phyloP scores from a whole-genome alignment of 2,797 vertebrate genomes.

The Garrulus glandarius region DNA sequence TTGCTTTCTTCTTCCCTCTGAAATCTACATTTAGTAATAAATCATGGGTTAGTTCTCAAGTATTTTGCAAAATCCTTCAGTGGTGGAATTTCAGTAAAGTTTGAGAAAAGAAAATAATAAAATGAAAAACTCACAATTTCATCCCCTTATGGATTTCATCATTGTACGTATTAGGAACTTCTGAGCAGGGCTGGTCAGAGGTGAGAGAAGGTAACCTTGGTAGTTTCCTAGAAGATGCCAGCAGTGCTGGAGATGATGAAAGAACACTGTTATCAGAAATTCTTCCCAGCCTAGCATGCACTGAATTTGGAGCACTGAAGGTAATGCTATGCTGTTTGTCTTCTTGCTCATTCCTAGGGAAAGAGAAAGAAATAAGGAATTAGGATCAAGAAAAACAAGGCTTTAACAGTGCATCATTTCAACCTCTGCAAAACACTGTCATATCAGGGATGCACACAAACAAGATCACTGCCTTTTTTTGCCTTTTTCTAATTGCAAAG shows the following conservation, averaged over 20 bases:
- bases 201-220: conserved; percentile 74
- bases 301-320: background rate
- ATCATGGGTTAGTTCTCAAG: background rate
- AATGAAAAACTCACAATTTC: conserved; percentile 77
- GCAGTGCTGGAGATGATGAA: conserved; percentile 40
- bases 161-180: conserved; percentile 63
- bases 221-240: conserved; percentile 66
- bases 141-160: conserved; percentile 75
- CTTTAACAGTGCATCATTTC: background rate
- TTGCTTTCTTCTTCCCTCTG: background rate
- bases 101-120: background rate
- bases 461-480: background rate
- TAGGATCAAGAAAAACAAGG: background rate
- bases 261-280: conserved; percentile 40
- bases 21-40: background rate
- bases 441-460: background rate
- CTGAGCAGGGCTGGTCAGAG: conserved; percentile 70
- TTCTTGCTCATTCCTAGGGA: conserved; percentile 75
- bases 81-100: background rate
- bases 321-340: conserved; percentile 37
- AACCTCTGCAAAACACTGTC: background rate
- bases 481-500: background rate
- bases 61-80: background rate
- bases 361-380: background rate
- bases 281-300: conserved; percentile 32